Evolutionary conservation across 2,113 vertebrate genomes (phyloP).

Genomic region (Puntigrus tetrazona): DNA sequence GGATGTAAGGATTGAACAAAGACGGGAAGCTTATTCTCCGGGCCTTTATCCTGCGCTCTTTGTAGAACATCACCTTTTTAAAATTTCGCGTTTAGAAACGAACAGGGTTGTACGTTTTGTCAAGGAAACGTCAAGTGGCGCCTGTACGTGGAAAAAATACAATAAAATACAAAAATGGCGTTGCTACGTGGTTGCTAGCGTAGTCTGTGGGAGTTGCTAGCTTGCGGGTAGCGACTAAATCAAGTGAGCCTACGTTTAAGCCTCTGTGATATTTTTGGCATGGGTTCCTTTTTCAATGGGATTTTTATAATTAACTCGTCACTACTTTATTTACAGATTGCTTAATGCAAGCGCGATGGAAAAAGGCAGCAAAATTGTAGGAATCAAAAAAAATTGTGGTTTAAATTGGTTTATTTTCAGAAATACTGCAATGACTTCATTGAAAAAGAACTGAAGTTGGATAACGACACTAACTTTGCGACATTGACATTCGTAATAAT

Average conservation of each 20-base stretch:
- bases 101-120: background rate
- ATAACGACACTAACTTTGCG: background rate
- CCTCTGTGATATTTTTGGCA: background rate
- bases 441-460: too few relatives aligned
- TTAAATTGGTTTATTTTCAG: too few relatives aligned
- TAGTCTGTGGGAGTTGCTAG: background rate
- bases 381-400: too few relatives aligned
- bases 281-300: background rate
- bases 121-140: background rate
- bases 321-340: too few relatives aligned
- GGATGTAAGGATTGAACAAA: slow-evolving; percentile 26
- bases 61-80: background rate
- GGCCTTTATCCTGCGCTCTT: background rate
- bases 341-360: too few relatives aligned
- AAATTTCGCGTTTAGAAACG: background rate
- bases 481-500: background rate
- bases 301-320: too few relatives aligned
- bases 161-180: too few relatives aligned
- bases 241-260: background rate
- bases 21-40: slow-evolving; percentile 30
- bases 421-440: too few relatives aligned
- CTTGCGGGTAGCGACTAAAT: background rate
- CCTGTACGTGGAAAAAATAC: background rate
- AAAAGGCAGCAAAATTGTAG: too few relatives aligned
- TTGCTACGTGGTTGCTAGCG: background rate